Conservation (phyloP, 2,797 vertebrate species). For the Enteromius mattozi region DNA sequence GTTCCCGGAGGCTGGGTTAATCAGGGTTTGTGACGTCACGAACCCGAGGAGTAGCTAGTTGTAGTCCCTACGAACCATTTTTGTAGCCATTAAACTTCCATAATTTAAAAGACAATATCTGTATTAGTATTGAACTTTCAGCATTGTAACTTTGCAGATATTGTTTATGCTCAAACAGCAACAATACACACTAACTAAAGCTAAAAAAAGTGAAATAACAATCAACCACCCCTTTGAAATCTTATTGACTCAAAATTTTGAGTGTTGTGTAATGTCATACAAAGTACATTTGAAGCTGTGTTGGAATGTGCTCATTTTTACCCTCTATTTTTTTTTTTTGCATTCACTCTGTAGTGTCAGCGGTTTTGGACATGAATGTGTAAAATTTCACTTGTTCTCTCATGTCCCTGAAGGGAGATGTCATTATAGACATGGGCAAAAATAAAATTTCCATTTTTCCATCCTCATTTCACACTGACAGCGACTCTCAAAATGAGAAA, state of each 20-base stretch:
- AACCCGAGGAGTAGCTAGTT: too few relatives aligned
- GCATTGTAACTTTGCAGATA: too few relatives aligned
- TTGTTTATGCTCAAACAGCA: too few relatives aligned
- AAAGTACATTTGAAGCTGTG: neutral
- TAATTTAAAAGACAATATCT: too few relatives aligned
- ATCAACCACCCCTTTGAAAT: neutral
- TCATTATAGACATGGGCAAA: constrained; percentile 16
- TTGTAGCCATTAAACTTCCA: too few relatives aligned
- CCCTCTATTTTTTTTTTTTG: neutral
- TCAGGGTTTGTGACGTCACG: too few relatives aligned
- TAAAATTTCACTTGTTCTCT: constrained; percentile 19
- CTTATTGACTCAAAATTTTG: neutral
- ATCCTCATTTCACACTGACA: constrained; percentile 1
- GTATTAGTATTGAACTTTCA: too few relatives aligned
- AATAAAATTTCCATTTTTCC: neutral
- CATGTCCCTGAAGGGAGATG: neutral
- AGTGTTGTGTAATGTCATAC: neutral
- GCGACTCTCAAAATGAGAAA: neutral
- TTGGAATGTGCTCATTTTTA: neutral
- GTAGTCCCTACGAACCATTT: too few relatives aligned
- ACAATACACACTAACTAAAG: too few relatives aligned
- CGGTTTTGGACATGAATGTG: constrained; percentile 8
- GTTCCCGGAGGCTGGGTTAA: too few relatives aligned
- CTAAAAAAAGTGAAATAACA: too few relatives aligned
- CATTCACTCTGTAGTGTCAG: constrained; percentile 3